Conservation (phyloP, 2,888 invertebrate genomes). For the Tigriopus californicus region DNA sequence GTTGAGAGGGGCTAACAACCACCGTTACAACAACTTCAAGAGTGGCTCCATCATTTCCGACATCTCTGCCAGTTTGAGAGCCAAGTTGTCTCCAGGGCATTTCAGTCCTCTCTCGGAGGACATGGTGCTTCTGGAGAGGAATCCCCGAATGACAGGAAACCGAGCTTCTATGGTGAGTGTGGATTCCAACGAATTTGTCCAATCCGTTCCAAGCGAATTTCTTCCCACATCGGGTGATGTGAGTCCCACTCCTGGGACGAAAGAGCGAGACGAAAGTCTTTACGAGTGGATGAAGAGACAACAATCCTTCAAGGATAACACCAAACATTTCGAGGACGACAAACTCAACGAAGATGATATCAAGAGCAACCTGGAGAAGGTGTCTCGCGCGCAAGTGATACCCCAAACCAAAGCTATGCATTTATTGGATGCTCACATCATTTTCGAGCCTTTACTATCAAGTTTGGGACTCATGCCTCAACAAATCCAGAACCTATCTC, state of each 20-base stretch:
- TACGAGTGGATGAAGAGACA: constrained; percentile 95
- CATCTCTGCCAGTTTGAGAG: constrained; percentile 4
- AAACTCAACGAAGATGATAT: not conserved
- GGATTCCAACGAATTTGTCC: not conserved
- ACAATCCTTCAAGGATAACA: constrained; percentile 38
- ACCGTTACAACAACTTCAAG: not conserved
- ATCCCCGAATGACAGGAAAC: not conserved
- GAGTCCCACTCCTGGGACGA: not conserved
- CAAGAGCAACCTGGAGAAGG: constrained; percentile 4
- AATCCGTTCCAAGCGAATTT: not conserved
- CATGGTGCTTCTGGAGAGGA: not conserved
- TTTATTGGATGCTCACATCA: constrained; percentile 75
- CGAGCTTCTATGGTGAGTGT: not conserved
- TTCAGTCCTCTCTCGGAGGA: not conserved
- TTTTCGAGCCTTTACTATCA: constrained; percentile 74
- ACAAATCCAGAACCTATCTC: constrained; percentile 37
- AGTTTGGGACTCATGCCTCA: constrained; percentile 78
- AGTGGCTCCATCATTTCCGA: constrained; percentile 9
- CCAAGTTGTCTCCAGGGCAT: constrained; percentile 1
- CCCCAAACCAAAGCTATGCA: constrained; percentile 16
- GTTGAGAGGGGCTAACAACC: not conserved
- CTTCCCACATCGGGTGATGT: not conserved
- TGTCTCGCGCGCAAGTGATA: not conserved
- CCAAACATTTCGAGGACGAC: not conserved
- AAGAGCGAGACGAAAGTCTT: constrained; percentile 49